Evolutionary conservation across 2,113 vertebrate genomes (phyloP).

Genomic region (Lanius collurio): DNA sequence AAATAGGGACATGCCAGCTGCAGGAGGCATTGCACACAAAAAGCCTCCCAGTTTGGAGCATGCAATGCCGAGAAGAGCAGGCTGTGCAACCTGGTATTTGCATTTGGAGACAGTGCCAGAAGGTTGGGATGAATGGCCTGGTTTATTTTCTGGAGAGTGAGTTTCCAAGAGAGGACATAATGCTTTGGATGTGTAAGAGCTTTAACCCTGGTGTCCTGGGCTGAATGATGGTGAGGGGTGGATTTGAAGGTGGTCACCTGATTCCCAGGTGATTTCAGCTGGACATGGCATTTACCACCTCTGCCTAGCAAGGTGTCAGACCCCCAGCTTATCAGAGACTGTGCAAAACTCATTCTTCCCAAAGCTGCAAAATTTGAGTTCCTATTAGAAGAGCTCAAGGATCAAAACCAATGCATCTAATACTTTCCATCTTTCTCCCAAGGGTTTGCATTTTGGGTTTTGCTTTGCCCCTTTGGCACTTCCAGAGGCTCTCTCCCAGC

Average conservation of each 20-base stretch:
- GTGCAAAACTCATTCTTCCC: not conserved
- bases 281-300: not conserved
- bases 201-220: not conserved
- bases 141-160: slow-evolving; percentile 22
- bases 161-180: not conserved
- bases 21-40: not conserved
- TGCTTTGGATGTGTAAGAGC: not conserved
- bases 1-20: slow-evolving; percentile 14
- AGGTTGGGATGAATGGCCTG: not conserved
- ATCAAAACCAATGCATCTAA: not conserved
- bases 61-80: not conserved
- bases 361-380: not conserved
- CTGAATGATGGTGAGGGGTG: not conserved
- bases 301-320: not conserved
- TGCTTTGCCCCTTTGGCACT: not conserved
- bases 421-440: not conserved
- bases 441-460: not conserved
- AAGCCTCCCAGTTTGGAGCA: not conserved
- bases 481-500: not conserved
- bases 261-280: not conserved
- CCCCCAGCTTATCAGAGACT: not conserved
- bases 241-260: fast-evolving
- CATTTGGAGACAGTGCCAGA: not conserved
- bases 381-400: not conserved
- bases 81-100: slow-evolving; percentile 17